Evolutionary conservation across 2,888 invertebrate genomes (phyloP), one percentile per base, ranked within the genome.

Genomic region (Drosophila paramelanica): DNA sequence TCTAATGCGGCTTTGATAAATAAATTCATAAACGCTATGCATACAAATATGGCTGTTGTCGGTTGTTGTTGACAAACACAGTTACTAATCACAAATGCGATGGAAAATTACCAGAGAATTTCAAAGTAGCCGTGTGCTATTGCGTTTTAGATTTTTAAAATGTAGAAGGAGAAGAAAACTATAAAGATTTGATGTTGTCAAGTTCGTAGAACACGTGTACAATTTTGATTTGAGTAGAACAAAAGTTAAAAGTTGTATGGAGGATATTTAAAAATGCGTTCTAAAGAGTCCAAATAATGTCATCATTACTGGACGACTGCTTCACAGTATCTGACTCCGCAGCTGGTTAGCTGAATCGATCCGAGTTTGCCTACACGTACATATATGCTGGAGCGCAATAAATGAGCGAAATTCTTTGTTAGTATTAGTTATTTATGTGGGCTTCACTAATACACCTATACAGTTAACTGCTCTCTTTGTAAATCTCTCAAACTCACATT

Each of bases 381-480:
- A 8, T 5, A 58, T 51, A 52, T 14, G 25, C 6, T 11, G 17
- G 41, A 51, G 53, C 38, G 7, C 36, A 45, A 7, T 2, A 33
- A 14, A 13, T 42, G 53, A 62, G 65, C 11, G 36, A 23, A 23
- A 47, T 3, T 46, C 1, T 38, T 4, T 10, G 0, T 2, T 66
- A 20, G 73, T 79, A 59, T 82, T 56, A 8, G 50, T 49, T 20
- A 42, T 68, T 59, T 46, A 20, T 36, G 17, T 31, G 3, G 10
- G 8, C 3, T 2, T 20, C 6, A 77, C 77, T 31, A 39, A 83
- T 25, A 79, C 81, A 61, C 0, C 1, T 8, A 47, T 6, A 67
- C 33, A 13, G 20, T 14, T 7, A 6, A 2, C 0, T 4, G 14
- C 53, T 42, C 81, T 83, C 79, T 62, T 20, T 31, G 6, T 7